Evolutionary conservation across 2,113 vertebrate genomes (phyloP).

Genomic region (Apaloderma vittatum): DNA sequence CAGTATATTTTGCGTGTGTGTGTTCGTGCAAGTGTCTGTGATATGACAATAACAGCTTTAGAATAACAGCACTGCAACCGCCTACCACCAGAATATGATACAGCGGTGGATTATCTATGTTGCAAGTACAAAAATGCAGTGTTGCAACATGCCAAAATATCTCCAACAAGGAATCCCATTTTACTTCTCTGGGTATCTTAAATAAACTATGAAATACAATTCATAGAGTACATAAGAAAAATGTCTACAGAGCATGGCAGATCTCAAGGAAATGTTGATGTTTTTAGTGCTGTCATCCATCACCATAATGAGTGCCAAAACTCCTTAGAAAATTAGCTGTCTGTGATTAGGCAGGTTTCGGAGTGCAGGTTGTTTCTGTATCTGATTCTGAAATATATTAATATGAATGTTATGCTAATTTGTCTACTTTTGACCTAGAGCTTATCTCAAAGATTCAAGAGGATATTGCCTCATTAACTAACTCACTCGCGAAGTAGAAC

Average conservation of each 20-base stretch:
- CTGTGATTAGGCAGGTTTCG: slow-evolving; percentile 87
- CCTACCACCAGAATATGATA: not conserved
- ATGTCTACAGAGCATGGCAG: slow-evolving; percentile 39
- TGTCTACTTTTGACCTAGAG: slow-evolving; percentile 82
- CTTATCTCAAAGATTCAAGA: slow-evolving; percentile 82
- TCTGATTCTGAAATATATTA: slow-evolving; percentile 80
- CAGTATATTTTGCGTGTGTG: not conserved
- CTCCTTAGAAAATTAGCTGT: slow-evolving; percentile 84
- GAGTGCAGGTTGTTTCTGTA: slow-evolving; percentile 76
- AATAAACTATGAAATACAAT: slow-evolving; percentile 60
- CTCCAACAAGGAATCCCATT: not conserved
- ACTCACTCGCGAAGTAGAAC: slow-evolving; percentile 61
- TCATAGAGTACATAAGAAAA: slow-evolving; percentile 22
- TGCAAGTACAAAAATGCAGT: not conserved
- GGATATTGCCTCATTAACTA: slow-evolving; percentile 80
- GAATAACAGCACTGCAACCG: not conserved
- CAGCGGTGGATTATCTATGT: not conserved
- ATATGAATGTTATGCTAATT: slow-evolving; percentile 86
- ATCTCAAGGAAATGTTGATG: slow-evolving; percentile 69
- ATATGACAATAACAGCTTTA: not conserved
- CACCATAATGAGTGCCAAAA: slow-evolving; percentile 90
- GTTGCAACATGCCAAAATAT: not conserved
- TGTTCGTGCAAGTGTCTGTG: not conserved
- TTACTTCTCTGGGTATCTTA: not conserved
- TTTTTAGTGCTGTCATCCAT: slow-evolving; percentile 85